phyloP scores from a whole-genome alignment of 2,888 invertebrate genomes.

The Aphelenchoides bicaudatus region DNA sequence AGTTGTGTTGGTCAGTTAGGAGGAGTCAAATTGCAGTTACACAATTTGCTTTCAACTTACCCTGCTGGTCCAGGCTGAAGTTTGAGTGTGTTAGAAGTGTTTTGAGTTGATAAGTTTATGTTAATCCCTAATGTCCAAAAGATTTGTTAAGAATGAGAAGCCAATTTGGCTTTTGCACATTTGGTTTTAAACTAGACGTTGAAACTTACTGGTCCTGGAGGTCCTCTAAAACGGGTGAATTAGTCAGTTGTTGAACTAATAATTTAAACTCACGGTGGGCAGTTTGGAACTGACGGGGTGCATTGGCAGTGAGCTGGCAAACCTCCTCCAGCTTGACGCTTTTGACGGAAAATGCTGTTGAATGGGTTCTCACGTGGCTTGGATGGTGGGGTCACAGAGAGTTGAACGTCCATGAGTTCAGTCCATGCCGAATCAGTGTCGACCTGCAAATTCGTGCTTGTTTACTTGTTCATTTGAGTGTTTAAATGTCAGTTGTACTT shows the following conservation, averaged over 20 bases:
- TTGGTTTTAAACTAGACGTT: too few relatives aligned
- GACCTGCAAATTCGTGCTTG: too few relatives aligned
- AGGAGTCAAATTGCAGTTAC: background rate
- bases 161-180: conserved; percentile 22
- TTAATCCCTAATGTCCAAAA: background rate
- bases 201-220: too few relatives aligned
- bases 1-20: background rate
- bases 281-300: conserved; percentile 43
- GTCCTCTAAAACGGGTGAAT: conserved; percentile 44
- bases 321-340: conserved; percentile 42
- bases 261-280: conserved; percentile 36
- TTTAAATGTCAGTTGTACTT: too few relatives aligned
- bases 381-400: conserved; percentile 54
- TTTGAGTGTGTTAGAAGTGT: background rate
- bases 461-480: too few relatives aligned
- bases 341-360: conserved; percentile 56
- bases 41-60: background rate
- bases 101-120: background rate
- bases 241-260: too few relatives aligned
- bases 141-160: background rate
- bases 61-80: background rate
- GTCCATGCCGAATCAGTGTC: conserved; percentile 60
- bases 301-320: conserved; percentile 54
- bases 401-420: conserved; percentile 58
- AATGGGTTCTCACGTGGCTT: conserved; percentile 49